These are phyloP conservation scores for Lingula anatina DNA, from an alignment of 2,888 invertebrate species.

Conservation along the genomic window DNA sequence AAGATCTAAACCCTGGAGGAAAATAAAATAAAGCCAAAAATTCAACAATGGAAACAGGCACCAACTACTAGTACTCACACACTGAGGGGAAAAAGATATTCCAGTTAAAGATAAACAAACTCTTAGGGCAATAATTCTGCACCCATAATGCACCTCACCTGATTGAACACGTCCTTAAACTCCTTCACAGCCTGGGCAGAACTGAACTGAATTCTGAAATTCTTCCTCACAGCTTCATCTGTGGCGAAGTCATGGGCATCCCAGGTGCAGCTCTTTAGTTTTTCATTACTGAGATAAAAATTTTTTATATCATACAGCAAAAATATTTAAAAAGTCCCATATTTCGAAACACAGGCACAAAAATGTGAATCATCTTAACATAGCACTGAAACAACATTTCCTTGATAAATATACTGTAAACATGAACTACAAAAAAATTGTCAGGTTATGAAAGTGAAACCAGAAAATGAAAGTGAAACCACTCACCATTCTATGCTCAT, in stretches of 20 bases:
- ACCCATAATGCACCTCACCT: too few relatives aligned
- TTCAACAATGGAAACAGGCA: too few relatives aligned
- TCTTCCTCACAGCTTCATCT: conserved; percentile 24
- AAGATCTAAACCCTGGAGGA: too few relatives aligned
- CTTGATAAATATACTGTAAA: too few relatives aligned
- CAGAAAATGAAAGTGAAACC: not conserved
- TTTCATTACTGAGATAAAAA: conserved; percentile 9
- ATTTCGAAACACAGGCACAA: not conserved
- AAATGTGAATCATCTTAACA: not conserved
- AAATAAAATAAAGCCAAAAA: too few relatives aligned
- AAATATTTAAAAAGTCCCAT: not conserved
- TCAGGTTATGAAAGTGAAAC: not conserved
- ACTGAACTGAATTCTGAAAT: conserved; percentile 26
- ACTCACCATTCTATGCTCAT: conserved; percentile 18
- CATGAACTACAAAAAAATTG: not conserved
- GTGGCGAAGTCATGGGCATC: conserved; percentile 27
- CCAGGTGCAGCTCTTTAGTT: conserved; percentile 25
- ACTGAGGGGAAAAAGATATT: too few relatives aligned
- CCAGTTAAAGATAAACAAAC: too few relatives aligned
- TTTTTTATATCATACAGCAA: too few relatives aligned
- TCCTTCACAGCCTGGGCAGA: conserved; percentile 22
- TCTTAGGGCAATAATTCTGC: too few relatives aligned
- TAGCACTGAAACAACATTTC: too few relatives aligned
- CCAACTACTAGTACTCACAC: too few relatives aligned
- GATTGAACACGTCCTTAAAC: conserved; percentile 15